Evolutionary conservation across 2,888 invertebrate species (phyloP), one percentile per base, ranked within the genome.

Genomic region (Tromatobia lineatoria): DNA sequence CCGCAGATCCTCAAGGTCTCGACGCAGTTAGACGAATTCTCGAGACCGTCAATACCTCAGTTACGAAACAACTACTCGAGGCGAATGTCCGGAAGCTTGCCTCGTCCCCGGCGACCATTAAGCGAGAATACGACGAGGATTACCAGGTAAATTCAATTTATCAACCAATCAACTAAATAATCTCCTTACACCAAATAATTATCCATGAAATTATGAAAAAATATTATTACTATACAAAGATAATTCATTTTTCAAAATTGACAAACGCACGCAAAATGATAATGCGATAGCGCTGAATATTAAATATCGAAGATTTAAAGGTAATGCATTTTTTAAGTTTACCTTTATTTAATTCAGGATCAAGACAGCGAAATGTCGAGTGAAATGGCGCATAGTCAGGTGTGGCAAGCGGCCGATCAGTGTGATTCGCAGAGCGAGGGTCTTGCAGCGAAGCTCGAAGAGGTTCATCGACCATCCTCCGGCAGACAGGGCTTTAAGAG

Each of bases 361-460:
- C 97, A 97, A 90, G 97, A 97, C 90, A 97, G 93, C 66, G 93
- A 93, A 75, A 91, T 93, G 87, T 93, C 93, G 42, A 92, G 90
- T 70, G 93, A 94, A 79, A 92, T 92, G 90, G 87, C 90, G 11
- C 92, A 91, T 45, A 91, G 88, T 83, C 90, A 89, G 8, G 92
- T 93, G 29, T 93, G 93, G 93, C 88, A 90, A 10, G 77, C 88
- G 50, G 85, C 87, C 25, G 93, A 93, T 61, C 93, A 93, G 69
- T 93, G 90, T 67, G 93, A 93, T 77, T 93, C 92, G n/a, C 93
- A 96, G 91, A 96, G 96, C 88, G 97, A 97, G 94, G 96, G 96
- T n/a, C 93, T 96, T 85, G 96, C 96, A n/a, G 97, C 97, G 57
- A 97, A 97, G 92, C 94, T 97, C 66, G 96, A 97, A 87, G 96